Evolutionary conservation across 2,888 invertebrate species (phyloP), one percentile per base, ranked within the genome.

Genomic region (Prosopocoilus inquinatus): DNA sequence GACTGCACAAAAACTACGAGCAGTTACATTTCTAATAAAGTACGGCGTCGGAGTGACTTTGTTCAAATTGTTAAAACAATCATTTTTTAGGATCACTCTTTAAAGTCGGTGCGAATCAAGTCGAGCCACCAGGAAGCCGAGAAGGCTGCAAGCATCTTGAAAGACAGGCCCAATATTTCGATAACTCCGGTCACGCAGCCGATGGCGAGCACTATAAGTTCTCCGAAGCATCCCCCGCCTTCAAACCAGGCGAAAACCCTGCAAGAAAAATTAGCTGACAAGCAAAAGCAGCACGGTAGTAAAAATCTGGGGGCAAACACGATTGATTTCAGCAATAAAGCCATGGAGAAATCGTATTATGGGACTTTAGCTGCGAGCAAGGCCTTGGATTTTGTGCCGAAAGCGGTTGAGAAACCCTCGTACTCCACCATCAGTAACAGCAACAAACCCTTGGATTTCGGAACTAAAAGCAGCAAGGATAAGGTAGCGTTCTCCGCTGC

Each of bases 201-300:
- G 7, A 46, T 50, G 11, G 9, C 57, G 13, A 46, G 34, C n/a
- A 36, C 47, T 50, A 57, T 46, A 11, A 50, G 16, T 47, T 50
- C 59, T 7, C 60, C 64, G n/a, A 58, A 64, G 47, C 58, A 61
- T 13, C 38, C 61, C 28, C 39, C 58, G 41, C 48, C 66, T 9
- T 61, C 64, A 32, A 62, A 66, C 7, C 34, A 64, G 0, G 82
- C 82, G 0, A 87, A 87, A 75, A 87, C 87, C 0, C 70, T 87
- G 53, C 87, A 87, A 67, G 86, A 87, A 69, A 87, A 86, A 71
- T 72, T 87, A 52, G 87, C 86, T 0, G 87, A 87, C 60, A 79
- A 83, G 55, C 83, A 86, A 60, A 86, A 87, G 67, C 76, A 77
- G 56, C 72, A 71, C 33, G 59, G 63, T 43, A 59, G 58, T 38